phyloP scores from a whole-genome alignment of 2,113 vertebrate species.

The Sapayoa aenigma region DNA sequence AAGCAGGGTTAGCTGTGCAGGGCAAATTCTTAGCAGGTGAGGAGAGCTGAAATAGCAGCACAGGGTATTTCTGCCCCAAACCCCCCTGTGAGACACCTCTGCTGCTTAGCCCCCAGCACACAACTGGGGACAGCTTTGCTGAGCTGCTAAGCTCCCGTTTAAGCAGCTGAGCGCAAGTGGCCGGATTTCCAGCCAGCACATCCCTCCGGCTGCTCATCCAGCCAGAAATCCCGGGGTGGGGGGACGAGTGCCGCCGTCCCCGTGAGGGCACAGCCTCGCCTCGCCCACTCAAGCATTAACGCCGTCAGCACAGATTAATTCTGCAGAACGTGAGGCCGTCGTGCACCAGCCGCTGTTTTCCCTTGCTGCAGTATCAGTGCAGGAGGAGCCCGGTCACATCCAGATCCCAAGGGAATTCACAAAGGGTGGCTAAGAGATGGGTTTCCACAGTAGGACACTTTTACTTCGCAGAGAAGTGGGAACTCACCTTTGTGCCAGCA shows the following conservation, averaged over 20 bases:
- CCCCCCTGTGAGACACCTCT: accelerated
- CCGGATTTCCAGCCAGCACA: not conserved
- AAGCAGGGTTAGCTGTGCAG: not conserved
- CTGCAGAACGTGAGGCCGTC: accelerated
- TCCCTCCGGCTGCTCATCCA: not conserved
- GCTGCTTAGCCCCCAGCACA: not conserved
- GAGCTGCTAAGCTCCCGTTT: not conserved
- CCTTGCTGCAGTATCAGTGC: accelerated
- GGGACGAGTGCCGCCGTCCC: not conserved
- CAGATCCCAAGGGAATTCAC: not conserved
- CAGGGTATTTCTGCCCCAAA: not conserved
- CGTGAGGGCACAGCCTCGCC: not conserved
- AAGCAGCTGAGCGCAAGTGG: conserved; percentile 4
- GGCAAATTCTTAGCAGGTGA: not conserved
- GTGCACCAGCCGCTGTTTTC: accelerated
- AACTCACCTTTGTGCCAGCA: not conserved
- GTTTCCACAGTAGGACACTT: accelerated
- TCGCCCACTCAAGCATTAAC: not conserved
- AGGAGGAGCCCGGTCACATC: not conserved
- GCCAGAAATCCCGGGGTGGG: not conserved
- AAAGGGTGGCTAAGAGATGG: not conserved
- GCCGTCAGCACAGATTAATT: not conserved
- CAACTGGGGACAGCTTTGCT: not conserved
- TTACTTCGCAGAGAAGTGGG: accelerated
- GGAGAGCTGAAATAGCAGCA: not conserved